Evolutionary conservation across 1,140 invertebrate species (phyloP), one percentile per base, ranked within the genome.

Genomic region (Euura saliciscinereae): DNA sequence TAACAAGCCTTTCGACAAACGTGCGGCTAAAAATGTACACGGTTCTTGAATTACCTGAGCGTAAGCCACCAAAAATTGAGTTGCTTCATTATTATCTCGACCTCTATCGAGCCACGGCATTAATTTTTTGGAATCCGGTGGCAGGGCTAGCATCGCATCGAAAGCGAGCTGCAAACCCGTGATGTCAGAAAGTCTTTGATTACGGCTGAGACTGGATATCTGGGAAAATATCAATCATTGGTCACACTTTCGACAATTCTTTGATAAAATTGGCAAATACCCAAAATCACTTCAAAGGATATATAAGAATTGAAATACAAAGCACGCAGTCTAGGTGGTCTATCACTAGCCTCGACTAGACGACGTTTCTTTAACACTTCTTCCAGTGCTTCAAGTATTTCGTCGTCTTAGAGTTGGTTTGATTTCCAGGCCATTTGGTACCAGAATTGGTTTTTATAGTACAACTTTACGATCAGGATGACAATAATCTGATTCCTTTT

Each of bases 61-160:
- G 68, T 81, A 81, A 66, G 73, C 75, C 68, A 83, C 78, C 69
- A 79, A 83, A 71, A 80, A 83, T 75, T 79, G 73, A 67, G 80
- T 77, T 71, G 75, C 44, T 44, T 68, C 67, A 44, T 75, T 64
- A 59, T 78, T 76, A 42, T 79, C 46, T n/a, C 8, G 2, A 6
- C 13, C 28, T 28, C 28, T 1, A 28, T 59, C 51, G 51, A 5
- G 65, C 80, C 81, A 83, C 6, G 79, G 81, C 67, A 80, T 74
- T 43, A 66, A 28, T 66, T 77, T 69, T 44, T 45, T n/a, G 59
- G 59, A 43, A 51, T 64, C 42, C 45, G 28, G 74, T 71, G 44
- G 75, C 42, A 70, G 44, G 70, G 75, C 73, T 76, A 51, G 68
- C 77, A 83, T 79, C 79, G 80, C 80, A 72, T 82, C 81, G 51